A percentile compares a stretch with the other conserved stretches of the same genome.
phyloP scores from a whole-genome alignment of 2,797 vertebrate genomes.

The Sphaeramia orbicularis region DNA sequence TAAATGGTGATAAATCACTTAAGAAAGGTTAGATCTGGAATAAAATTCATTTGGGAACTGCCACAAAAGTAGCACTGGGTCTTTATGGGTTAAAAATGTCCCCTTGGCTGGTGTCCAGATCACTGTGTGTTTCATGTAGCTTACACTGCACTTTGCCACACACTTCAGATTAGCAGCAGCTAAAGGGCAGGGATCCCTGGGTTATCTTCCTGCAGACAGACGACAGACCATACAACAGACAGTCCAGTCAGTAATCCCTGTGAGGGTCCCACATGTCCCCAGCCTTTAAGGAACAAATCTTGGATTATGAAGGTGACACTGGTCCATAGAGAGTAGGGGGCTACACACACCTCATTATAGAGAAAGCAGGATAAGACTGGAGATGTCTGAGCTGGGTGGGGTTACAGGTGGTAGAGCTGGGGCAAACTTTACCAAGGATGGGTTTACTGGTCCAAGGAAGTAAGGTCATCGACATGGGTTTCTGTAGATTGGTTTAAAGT shows the following conservation, averaged over 20 bases:
- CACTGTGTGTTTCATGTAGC: constrained; percentile 22
- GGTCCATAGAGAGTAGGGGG: constrained; percentile 60
- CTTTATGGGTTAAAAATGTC: constrained; percentile 54
- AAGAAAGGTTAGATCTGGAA: no score
- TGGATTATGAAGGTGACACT: constrained; percentile 75
- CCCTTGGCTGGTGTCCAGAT: constrained; percentile 47
- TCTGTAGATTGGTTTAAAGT: no score
- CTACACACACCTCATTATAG: constrained; percentile 64
- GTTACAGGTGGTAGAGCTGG: constrained; percentile 36
- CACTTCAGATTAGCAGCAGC: constrained; percentile 62
- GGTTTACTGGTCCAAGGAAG: not conserved
- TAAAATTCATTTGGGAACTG: no score
- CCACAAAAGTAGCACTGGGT: no score
- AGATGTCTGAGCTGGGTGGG: constrained; percentile 57
- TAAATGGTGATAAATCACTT: no score
- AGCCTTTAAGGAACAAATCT: constrained; percentile 48
- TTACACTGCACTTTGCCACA: constrained; percentile 36
- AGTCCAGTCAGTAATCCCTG: constrained; percentile 67
- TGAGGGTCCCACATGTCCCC: constrained; percentile 38
- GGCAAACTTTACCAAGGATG: constrained; percentile 22
- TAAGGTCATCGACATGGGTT: not conserved
- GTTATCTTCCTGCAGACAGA: constrained; percentile 66
- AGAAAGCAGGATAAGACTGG: constrained; percentile 74
- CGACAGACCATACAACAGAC: constrained; percentile 71
- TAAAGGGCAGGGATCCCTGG: constrained; percentile 46